A percentile compares a stretch with the other conserved stretches of the same genome.
phyloP scores from a whole-genome alignment of 2,797 vertebrate genomes.

The Philypnodon macrostomus region DNA sequence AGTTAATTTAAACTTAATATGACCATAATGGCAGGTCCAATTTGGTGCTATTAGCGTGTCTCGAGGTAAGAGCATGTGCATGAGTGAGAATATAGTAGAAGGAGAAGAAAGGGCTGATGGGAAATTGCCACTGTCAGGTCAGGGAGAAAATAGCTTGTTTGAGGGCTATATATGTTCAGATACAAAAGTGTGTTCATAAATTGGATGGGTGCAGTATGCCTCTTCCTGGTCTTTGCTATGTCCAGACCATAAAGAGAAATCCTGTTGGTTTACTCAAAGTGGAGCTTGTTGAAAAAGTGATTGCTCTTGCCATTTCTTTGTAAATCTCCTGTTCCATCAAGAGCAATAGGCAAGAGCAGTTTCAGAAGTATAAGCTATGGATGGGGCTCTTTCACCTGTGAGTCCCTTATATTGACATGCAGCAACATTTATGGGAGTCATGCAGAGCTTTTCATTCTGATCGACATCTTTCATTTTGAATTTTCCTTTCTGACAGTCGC shows the following conservation, averaged over 20 bases:
- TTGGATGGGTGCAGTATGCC: slow-evolving; percentile 32
- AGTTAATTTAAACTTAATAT: slow-evolving; percentile 68
- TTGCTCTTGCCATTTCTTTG: slow-evolving; percentile 12
- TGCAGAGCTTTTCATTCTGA: too few species aligned
- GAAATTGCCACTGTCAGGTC: too few species aligned
- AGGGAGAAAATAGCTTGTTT: slow-evolving; percentile 54
- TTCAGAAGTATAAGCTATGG: not conserved
- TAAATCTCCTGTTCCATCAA: slow-evolving; percentile 11
- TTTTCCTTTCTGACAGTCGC: too few species aligned
- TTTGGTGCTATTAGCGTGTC: slow-evolving; percentile 58
- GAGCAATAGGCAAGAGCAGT: slow-evolving; percentile 3
- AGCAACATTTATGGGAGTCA: too few species aligned
- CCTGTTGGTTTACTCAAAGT: slow-evolving; percentile 39
- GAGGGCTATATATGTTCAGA: slow-evolving; percentile 52
- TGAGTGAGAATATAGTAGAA: slow-evolving; percentile 29
- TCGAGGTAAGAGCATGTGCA: slow-evolving; percentile 35
- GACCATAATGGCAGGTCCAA: slow-evolving; percentile 58
- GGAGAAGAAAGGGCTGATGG: slow-evolving; percentile 36
- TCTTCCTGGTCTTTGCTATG: slow-evolving; percentile 9
- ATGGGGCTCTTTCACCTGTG: not conserved
- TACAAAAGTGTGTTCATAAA: slow-evolving; percentile 51
- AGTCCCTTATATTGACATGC: slow-evolving; percentile 2
- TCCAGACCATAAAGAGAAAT: slow-evolving; percentile 40
- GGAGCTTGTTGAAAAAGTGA: slow-evolving; percentile 30
- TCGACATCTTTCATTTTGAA: too few species aligned